Evolutionary conservation across 2,888 invertebrate species (phyloP), one percentile per base, ranked within the genome.

Genomic region (Pycnomerus fuliginosus): DNA sequence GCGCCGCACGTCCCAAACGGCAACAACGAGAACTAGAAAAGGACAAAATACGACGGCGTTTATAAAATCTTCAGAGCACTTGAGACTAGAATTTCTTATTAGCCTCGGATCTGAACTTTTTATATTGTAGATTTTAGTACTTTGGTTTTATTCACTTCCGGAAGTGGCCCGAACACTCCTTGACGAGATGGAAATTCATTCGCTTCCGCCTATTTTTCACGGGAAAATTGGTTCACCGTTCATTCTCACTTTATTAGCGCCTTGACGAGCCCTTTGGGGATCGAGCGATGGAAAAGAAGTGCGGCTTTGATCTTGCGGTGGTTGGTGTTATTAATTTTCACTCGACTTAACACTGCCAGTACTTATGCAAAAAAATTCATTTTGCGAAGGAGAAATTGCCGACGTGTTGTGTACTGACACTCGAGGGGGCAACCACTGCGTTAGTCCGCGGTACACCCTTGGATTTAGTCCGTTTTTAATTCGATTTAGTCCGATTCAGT

Each of bases 81-180:
- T 44, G 51, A 50, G 43, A 46, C 30, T 42, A 49, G 53, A 52
- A 53, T 53, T 53, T 52, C 51, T 45, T 50, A 53, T 53, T 51
- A 51, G 44, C 47, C 49, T 46, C 47, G 24, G 33, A 28, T 44
- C 38, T 16, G 28, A 28, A 48, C 28, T 34, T 41, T 31, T 43
- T 43, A 36, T 36, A 36, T 43, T 36, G 42, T 29, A 43, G 42
- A 43, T 43, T 43, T n/a, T 35, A 36, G 36, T 36, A 25, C 42
- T 36, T 36, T n/a, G 30, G 31, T 36, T 43, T 41, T 41, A 41
- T 41, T 23, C 29, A 41, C 29, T 41, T 34, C 22, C 12, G 27
- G 23, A 34, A 41, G 42, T 36, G 36, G 36, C 35, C 24, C 42
- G 36, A 43, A 35, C 23, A 13, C 16, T 36, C 30, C 20, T 36